Conservation (phyloP, 2,888 invertebrate genomes). For the Phoenoteleia sp. region DNA sequence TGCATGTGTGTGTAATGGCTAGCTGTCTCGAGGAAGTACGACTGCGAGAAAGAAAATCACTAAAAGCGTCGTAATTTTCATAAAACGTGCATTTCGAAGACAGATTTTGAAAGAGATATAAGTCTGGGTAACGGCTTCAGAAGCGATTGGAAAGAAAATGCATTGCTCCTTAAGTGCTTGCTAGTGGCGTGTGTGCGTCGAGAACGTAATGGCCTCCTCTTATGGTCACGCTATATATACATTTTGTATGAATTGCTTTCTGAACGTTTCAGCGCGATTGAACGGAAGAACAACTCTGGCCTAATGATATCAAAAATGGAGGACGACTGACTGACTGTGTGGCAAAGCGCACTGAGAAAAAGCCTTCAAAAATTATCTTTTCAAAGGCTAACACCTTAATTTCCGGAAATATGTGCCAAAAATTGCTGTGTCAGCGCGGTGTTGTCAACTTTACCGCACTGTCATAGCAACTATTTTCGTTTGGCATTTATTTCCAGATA, state of each 20-base stretch:
- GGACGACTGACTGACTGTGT: slow-evolving; percentile 37
- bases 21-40: slow-evolving; percentile 65
- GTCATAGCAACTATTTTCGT: too few relatives aligned
- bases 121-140: slow-evolving; percentile 68
- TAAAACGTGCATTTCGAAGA: slow-evolving; percentile 73
- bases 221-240: slow-evolving; percentile 69
- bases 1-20: slow-evolving; percentile 45
- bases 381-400: too few relatives aligned
- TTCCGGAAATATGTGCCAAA: too few relatives aligned
- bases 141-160: slow-evolving; percentile 76
- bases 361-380: too few relatives aligned
- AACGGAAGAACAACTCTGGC: slow-evolving; percentile 70
- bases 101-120: slow-evolving; percentile 77
- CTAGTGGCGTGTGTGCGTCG: slow-evolving; percentile 63
- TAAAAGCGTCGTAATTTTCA: slow-evolving; percentile 74
- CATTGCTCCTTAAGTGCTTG: slow-evolving; percentile 75
- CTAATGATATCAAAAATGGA: slow-evolving; percentile 68
- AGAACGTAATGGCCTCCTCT: slow-evolving; percentile 72
- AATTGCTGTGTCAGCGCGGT: too few relatives aligned
- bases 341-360: too few relatives aligned
- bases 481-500: too few relatives aligned
- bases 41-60: slow-evolving; percentile 63
- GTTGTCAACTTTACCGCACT: too few relatives aligned
- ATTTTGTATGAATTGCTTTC: slow-evolving; percentile 57
- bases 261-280: slow-evolving; percentile 69